Evolutionary conservation across 2,797 vertebrate genomes (phyloP), one percentile per base, ranked within the genome.

Genomic region (Mus minutoides): DNA sequence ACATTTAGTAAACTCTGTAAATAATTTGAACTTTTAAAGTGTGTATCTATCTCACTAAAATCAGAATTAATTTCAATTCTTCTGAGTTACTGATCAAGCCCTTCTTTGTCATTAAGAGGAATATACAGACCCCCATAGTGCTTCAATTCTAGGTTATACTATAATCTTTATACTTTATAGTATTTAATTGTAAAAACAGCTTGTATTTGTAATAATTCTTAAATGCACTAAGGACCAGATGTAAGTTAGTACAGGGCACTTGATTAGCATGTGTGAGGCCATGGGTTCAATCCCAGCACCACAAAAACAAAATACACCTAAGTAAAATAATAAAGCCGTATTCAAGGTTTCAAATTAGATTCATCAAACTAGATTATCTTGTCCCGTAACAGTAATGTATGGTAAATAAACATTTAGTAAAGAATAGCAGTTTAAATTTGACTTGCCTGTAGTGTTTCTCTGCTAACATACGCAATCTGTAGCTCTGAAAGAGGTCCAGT

Each of bases 391-490:
- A 73, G 17, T 43, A 90, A 83, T 73, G 6, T 22, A 62, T 13
- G 76, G 37, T 43, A 60, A 58, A 4, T 34, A 60, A 94, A 56
- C 56, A 86, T 94, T 96, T 86, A 94, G 94, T 34, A 78, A 85
- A 83, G 31, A 95, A 43, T 17, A 94, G 37, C 49, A 83, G 62
- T 93, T 96, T 84, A 67, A 80, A 37, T 52, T 83, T 88, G 77
- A 95, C 75, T 94, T 98, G 99, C 99, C 99, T 99, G 99, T 96
- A 99, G 98, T 97, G 99, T 99, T 99, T 99, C 99, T 98, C 99
- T 98, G 97, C 99, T 99, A 98, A 99, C 99, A 98, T 99, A 99
- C 34, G 99, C 99, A 97, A 99, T 99, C 98, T 99, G 99, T 58
- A 99, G 99, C 98, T 99, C 99, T 96, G 99, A 99, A 91, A 99